phyloP scores from a whole-genome alignment of 2,797 vertebrate species.

The Urosaurus nigricauda region DNA sequence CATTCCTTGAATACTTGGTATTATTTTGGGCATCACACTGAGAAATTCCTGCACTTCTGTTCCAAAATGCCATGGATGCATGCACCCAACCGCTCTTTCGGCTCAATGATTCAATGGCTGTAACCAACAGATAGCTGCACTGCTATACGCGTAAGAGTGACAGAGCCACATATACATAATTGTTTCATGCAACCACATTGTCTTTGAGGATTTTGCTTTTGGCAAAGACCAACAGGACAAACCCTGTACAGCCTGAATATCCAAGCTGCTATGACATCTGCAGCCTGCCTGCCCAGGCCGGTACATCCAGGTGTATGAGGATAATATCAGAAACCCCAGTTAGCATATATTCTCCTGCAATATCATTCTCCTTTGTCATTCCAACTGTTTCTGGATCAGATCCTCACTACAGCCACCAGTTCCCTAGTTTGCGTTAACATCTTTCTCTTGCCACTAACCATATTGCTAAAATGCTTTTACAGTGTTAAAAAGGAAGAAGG shows the following conservation, averaged over 20 bases:
- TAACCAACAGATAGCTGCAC: background rate
- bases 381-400: background rate
- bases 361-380: conserved; percentile 2
- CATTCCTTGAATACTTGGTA: conserved; percentile 42
- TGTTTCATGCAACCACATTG: background rate
- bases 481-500: too few species aligned
- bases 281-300: background rate
- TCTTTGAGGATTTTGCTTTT: background rate
- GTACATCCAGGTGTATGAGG: background rate
- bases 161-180: background rate
- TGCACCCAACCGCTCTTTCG: background rate
- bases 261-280: background rate
- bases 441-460: background rate
- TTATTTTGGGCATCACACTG: conserved; percentile 34
- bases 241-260: background rate
- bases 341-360: background rate
- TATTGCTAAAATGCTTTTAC: too few species aligned
- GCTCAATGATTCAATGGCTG: background rate
- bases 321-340: background rate
- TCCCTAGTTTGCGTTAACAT: background rate
- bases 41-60: conserved; percentile 17
- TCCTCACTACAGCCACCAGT: background rate
- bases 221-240: background rate
- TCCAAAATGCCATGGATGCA: background rate
- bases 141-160: too few species aligned